Conservation (phyloP, 2,888 invertebrate genomes). For the Apantesis nais region DNA sequence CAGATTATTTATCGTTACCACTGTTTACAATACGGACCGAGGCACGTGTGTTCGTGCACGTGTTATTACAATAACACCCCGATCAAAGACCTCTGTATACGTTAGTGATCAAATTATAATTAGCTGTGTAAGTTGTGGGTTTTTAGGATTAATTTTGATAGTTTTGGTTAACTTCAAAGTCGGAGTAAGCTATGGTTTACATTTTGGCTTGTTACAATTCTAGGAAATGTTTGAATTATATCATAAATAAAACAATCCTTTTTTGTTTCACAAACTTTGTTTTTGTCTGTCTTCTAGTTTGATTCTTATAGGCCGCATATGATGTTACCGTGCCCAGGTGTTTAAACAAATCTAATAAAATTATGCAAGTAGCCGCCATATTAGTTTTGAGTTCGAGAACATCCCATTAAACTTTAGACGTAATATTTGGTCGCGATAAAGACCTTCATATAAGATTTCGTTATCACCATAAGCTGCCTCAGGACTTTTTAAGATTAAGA, state of each 20-base stretch:
- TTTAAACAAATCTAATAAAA: slow-evolving; percentile 8
- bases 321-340: slow-evolving; percentile 17
- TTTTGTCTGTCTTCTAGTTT: neutral
- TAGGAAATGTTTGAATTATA: slow-evolving; percentile 4
- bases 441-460: slow-evolving; percentile 25
- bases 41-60: slow-evolving; percentile 66
- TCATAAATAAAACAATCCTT: neutral
- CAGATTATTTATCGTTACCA: slow-evolving; percentile 57
- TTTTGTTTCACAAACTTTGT: neutral
- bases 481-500: slow-evolving; percentile 29
- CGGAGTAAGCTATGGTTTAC: neutral
- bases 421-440: slow-evolving; percentile 26
- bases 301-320: neutral
- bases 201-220: slow-evolving; percentile 9
- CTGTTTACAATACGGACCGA: slow-evolving; percentile 58
- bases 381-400: slow-evolving; percentile 27
- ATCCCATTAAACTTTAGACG: slow-evolving; percentile 29
- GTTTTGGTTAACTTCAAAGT: slow-evolving; percentile 33
- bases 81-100: slow-evolving; percentile 73
- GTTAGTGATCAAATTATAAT: slow-evolving; percentile 58
- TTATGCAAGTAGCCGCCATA: slow-evolving; percentile 19
- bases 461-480: slow-evolving; percentile 31
- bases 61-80: slow-evolving; percentile 73
- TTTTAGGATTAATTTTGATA: slow-evolving; percentile 29
- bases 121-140: slow-evolving; percentile 43